These are phyloP conservation scores for Oxystoma pomonae DNA, from an alignment of 2,888 invertebrate species.

Conservation along the genomic window DNA sequence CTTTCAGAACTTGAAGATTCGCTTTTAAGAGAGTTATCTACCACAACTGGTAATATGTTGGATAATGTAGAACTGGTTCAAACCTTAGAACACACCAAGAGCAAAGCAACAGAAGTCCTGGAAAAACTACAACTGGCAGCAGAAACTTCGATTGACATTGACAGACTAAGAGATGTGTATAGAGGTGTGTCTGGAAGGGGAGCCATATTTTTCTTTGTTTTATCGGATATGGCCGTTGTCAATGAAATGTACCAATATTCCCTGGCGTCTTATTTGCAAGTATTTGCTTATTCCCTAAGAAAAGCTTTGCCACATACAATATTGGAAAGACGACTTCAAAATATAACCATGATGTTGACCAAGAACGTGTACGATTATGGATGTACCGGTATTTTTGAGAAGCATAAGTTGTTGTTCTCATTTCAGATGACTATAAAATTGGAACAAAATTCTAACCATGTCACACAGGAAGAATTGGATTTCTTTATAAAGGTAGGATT, in stretches of 20 bases:
- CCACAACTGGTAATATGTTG: constrained; percentile 87
- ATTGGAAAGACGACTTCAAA: constrained; percentile 66
- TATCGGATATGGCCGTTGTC: constrained; percentile 85
- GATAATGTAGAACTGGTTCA: constrained; percentile 84
- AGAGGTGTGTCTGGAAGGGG: constrained; percentile 81
- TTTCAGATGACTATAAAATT: constrained; percentile 87
- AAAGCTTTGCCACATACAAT: constrained; percentile 80
- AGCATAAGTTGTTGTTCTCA: constrained; percentile 84
- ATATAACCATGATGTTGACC: constrained; percentile 81
- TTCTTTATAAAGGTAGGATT: constrained; percentile 79
- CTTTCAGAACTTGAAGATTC: constrained; percentile 83
- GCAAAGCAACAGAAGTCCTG: constrained; percentile 78
- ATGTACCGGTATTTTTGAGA: constrained; percentile 88
- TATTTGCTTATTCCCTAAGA: constrained; percentile 75
- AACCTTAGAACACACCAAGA: constrained; percentile 85
- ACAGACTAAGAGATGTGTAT: constrained; percentile 79
- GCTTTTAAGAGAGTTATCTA: constrained; percentile 75
- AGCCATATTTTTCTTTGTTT: constrained; percentile 85
- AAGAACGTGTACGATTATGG: constrained; percentile 89
- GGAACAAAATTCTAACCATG: constrained; percentile 62
- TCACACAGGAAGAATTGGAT: constrained; percentile 71
- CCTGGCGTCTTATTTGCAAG: constrained; percentile 76
- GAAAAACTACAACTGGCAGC: constrained; percentile 74
- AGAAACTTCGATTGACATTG: constrained; percentile 76
- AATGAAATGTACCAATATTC: constrained; percentile 94